phyloP scores from a whole-genome alignment of 1,140 invertebrate genomes.

The Platyura marginata region DNA sequence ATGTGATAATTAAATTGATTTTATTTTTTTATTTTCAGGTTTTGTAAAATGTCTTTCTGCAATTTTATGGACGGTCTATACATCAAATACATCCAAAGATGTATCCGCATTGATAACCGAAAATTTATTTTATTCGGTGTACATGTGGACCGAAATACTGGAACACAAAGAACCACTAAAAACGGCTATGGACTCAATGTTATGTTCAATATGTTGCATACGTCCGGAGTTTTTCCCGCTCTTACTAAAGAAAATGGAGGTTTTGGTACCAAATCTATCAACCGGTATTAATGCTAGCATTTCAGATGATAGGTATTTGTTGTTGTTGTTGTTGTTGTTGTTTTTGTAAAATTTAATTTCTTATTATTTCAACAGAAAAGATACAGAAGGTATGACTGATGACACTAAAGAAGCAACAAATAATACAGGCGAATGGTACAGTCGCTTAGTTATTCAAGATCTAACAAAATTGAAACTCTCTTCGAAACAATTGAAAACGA shows the following conservation, averaged over 20 bases:
- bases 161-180: constrained; percentile 50
- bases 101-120: constrained; percentile 42
- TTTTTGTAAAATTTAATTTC: no score
- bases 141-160: constrained; percentile 52
- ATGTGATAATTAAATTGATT: no score
- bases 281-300: constrained; percentile 32
- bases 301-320: constrained; percentile 39
- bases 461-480: constrained; percentile 30
- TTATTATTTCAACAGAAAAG: no score
- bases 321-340: no score
- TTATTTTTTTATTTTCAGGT: constrained; percentile 1
- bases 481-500: constrained; percentile 47
- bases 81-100: constrained; percentile 36
- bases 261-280: constrained; percentile 34
- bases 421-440: constrained; percentile 29
- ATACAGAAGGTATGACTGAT: constrained; percentile 40
- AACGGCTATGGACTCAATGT: constrained; percentile 43
- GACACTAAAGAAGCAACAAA: constrained; percentile 41
- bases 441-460: constrained; percentile 24
- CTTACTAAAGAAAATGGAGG: constrained; percentile 52
- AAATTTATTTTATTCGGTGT: constrained; percentile 51
- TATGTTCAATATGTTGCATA: constrained; percentile 72
- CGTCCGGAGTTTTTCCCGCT: constrained; percentile 54
- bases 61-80: constrained; percentile 61
- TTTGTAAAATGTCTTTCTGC: constrained; percentile 44